Conservation (phyloP, 2,888 invertebrate species). For the Drosophila buzzatii region DNA sequence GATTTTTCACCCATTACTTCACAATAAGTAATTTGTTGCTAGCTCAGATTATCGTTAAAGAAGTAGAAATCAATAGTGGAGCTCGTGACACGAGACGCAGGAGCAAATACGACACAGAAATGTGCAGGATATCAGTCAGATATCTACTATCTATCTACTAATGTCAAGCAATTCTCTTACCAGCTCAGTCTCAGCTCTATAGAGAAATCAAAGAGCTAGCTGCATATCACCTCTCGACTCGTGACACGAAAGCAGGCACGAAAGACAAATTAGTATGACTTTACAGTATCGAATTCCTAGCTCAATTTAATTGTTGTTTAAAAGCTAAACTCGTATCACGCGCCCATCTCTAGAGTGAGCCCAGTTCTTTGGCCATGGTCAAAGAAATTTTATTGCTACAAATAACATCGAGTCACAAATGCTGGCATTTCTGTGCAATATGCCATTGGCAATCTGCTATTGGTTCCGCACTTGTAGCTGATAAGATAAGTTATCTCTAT, state of each 20-base stretch:
- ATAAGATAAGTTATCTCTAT: slow-evolving; percentile 50
- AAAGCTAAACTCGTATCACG: neutral
- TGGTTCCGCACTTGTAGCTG: slow-evolving; percentile 29
- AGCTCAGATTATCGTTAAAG: too few species aligned
- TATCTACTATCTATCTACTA: too few species aligned
- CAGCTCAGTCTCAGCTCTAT: too few species aligned
- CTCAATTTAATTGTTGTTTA: neutral
- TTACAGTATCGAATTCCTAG: neutral
- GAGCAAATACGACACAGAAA: too few species aligned
- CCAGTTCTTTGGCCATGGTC: neutral
- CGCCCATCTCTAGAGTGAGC: neutral
- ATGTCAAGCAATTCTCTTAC: too few species aligned
- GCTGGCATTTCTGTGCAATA: neutral
- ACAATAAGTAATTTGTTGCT: too few species aligned
- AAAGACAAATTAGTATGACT: neutral
- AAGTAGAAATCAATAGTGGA: too few species aligned
- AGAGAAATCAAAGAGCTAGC: too few species aligned
- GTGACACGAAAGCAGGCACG: neutral
- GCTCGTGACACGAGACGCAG: too few species aligned
- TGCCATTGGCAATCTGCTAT: slow-evolving; percentile 9
- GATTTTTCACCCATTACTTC: too few species aligned
- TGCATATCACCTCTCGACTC: too few species aligned
- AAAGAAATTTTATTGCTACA: neutral
- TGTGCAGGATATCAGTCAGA: too few species aligned
- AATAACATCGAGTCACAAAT: neutral